These are phyloP conservation scores for Accipiter virgatus DNA, from an alignment of 2,113 vertebrate species.

Conservation along the genomic window DNA sequence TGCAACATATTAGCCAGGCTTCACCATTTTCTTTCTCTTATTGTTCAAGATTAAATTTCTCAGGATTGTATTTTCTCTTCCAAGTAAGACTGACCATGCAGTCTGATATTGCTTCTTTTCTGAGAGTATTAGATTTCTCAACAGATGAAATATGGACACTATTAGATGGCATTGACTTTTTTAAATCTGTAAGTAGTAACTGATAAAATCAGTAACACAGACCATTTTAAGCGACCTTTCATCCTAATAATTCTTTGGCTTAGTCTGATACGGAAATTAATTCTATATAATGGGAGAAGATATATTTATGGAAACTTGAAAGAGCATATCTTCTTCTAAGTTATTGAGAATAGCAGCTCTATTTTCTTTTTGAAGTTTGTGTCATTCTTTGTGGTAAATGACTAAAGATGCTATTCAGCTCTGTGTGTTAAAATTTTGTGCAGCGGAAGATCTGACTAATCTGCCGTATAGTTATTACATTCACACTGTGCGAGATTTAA, in stretches of 20 bases:
- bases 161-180: constrained; percentile 29
- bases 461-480: neutral
- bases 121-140: constrained; percentile 15
- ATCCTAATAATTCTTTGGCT: constrained; percentile 25
- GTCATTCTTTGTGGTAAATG: neutral
- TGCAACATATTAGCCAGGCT: neutral
- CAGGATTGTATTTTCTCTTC: constrained; percentile 8
- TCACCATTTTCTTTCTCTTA: neutral
- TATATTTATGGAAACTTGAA: constrained; percentile 13
- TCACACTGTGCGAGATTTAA: neutral
- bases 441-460: neutral
- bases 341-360: neutral
- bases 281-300: constrained; percentile 48
- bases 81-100: neutral
- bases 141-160: neutral
- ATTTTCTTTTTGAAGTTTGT: neutral
- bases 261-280: constrained; percentile 40
- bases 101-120: neutral
- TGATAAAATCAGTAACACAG: constrained; percentile 27
- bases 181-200: neutral
- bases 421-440: neutral
- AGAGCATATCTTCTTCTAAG: neutral
- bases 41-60: neutral
- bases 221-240: constrained; percentile 34
- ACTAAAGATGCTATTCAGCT: neutral